Evolutionary conservation across 1,140 invertebrate species (phyloP), one percentile per base, ranked within the genome.

Genomic region (Geopemphigus sp.): DNA sequence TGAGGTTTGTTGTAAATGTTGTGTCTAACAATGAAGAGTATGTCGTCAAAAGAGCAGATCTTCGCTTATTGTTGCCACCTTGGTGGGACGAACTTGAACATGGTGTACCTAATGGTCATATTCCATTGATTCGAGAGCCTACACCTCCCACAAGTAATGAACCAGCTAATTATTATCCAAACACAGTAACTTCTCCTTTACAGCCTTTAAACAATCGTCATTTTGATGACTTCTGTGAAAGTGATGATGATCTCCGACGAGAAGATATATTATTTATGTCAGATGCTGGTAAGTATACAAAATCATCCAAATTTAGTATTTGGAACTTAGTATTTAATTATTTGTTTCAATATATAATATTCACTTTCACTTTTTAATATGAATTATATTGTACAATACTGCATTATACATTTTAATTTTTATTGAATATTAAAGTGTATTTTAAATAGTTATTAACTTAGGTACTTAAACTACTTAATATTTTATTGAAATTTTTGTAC

Each of bases 11-110:
- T 80, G 93, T 97, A 29, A 90, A 90, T 85, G 88, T 94, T 81
- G 87, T 87, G 6, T 86, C 85, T 73, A 85, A 84, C 26, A 86
- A 86, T 83, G 84, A 86, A 82, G 86, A 86, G 83, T 85, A 86
- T 81, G 88, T 90, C 82, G 91, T 95, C 70, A 92, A 92, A 83
- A 88, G 96, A 47, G 94, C 96, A 1, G 94, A 96, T 85, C 85
- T 98, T 54, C 89, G 96, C n/a, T 89, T 98, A 2, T 85, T 98
- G 76, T 90, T 93, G 84, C 95, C 96, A 17, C 96, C 96, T 0
- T 98, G 96, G 96, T 94, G 91, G 86, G 96, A 98, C 83, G 96
- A 98, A 86, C 86, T 98, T 61, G 94, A 95, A 83, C 92, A 93
- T 85, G 86, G 88, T 63, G 87, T 80, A 70, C 80, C 80, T 26